Evolutionary conservation across 2,888 invertebrate species (phyloP).

Genomic region (Synergus itoensis): DNA sequence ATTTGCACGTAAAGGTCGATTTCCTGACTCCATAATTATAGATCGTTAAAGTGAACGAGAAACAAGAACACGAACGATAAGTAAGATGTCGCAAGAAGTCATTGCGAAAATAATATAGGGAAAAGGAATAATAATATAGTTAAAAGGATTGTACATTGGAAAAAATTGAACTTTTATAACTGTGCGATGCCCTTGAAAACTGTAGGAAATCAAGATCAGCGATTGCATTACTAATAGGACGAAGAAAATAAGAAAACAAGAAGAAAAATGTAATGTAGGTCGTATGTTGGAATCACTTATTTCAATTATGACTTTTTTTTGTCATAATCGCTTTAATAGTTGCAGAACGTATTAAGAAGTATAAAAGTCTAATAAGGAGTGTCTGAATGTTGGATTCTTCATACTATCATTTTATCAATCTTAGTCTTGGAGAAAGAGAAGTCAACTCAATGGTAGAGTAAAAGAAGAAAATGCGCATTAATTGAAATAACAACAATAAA

Average conservation of each 20-base stretch:
- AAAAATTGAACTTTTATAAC: too few relatives aligned
- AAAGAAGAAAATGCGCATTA: conserved; percentile 57
- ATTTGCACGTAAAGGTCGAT: background rate
- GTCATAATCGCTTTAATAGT: conserved; percentile 21
- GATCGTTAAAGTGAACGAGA: conserved; percentile 1
- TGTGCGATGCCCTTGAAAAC: background rate
- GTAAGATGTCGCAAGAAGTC: conserved; percentile 22
- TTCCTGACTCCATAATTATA: conserved; percentile 13
- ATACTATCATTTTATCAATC: conserved; percentile 64
- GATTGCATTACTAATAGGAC: conserved; percentile 64
- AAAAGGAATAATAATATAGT: too few relatives aligned
- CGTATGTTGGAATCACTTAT: conserved; percentile 34
- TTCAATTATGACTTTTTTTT: conserved; percentile 26
- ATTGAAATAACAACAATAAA: conserved; percentile 62
- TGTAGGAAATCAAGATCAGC: conserved; percentile 58
- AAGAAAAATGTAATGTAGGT: conserved; percentile 30
- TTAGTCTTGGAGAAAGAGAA: conserved; percentile 52
- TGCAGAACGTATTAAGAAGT: conserved; percentile 17
- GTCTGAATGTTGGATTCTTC: conserved; percentile 53
- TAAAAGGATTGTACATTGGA: background rate
- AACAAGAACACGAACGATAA: background rate
- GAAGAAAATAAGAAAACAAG: background rate
- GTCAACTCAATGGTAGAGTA: conserved; percentile 51
- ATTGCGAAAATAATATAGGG: background rate
- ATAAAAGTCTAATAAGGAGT: conserved; percentile 25